These are phyloP conservation scores for Rhizomys pruinosus DNA, from an alignment of 2,113 vertebrate species.

Conservation along the genomic window DNA sequence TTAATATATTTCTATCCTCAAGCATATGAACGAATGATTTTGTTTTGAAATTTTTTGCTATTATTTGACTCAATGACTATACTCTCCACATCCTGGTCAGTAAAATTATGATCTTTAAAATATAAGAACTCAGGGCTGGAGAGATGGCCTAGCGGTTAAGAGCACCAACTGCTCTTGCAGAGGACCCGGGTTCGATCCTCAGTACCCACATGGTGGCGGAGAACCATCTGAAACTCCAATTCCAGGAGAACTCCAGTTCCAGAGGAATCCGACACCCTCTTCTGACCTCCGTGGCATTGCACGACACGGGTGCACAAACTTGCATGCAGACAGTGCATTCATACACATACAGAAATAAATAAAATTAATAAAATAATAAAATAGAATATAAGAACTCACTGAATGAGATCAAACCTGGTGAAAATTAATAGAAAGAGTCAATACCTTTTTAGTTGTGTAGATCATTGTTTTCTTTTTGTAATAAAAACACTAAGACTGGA, in stretches of 20 bases:
- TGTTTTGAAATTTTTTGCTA: neutral
- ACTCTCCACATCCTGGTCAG: neutral
- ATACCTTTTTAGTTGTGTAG: constrained; percentile 76
- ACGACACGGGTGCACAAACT: too few relatives aligned
- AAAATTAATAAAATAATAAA: too few relatives aligned
- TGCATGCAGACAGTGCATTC: too few relatives aligned
- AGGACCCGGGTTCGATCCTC: too few relatives aligned
- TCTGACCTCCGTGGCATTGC: too few relatives aligned
- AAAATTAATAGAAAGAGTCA: constrained; percentile 80
- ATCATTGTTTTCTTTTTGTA: constrained; percentile 67
- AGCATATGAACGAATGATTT: constrained; percentile 3
- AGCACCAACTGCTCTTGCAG: too few relatives aligned
- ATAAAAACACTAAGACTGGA: neutral
- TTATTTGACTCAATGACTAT: neutral
- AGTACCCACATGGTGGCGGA: too few relatives aligned
- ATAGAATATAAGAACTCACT: constrained; percentile 64
- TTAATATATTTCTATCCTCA: neutral
- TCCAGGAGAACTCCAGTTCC: too few relatives aligned
- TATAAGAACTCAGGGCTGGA: constrained; percentile 55
- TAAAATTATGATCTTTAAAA: constrained; percentile 34
- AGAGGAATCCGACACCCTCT: too few relatives aligned
- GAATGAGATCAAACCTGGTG: neutral
- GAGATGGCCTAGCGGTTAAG: too few relatives aligned
- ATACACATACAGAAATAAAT: too few relatives aligned
- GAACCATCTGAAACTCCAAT: too few relatives aligned